Base-by-base conservation (phyloP, 2,888 invertebrate genomes). In the Malthinus seriepunctatus region DNA sequence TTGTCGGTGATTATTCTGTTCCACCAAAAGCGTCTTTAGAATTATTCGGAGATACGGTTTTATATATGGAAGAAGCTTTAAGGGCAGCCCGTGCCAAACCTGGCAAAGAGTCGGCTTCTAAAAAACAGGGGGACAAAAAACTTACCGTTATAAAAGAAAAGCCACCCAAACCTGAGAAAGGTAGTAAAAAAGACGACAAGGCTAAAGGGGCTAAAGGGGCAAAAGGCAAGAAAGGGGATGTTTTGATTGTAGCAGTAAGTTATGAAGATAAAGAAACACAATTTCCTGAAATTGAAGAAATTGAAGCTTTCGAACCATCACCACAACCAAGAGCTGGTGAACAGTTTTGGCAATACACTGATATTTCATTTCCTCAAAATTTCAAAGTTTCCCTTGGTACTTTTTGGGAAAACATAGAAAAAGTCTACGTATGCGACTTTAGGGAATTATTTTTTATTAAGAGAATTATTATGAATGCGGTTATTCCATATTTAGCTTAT, bases 391-490 rank as follows among this genome's bases (percentile, higher is more conserved):
- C 71, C 5, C 63, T 83, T 12, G 80, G 79, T 0, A 73, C 69
- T 1, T 52, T 80, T 3, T 83, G 83, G 82, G 77, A 80, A 62
- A 74, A 72, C 45, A 51, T 77, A 3, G 83, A 83, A 66, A 68
- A 70, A 11, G 67, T 71, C 4, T 83, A 81, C 66, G 59, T 85
- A 8, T 73, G 78, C 44, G 84, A 84, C 64, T 74, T 87, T 64
- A 79, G 83, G 65, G 80, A 86, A 63, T 67, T 84, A 39, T 82
- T 88, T 64, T 83, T 83, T 62, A 75, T 83, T n/a, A 83, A 82
- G 65, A 78, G 87, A 44, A 68, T 83, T 42, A 80, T 84, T 68
- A 77, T 84, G 70, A 80, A 83, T 57, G 78, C 79, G 35, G 69
- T 87, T 9, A 69, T 85, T 46, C 86, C 87, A 0, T 87, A 86